Base-by-base conservation (phyloP, 2,888 invertebrate genomes). In the Pemphredon lugubris region DNA sequence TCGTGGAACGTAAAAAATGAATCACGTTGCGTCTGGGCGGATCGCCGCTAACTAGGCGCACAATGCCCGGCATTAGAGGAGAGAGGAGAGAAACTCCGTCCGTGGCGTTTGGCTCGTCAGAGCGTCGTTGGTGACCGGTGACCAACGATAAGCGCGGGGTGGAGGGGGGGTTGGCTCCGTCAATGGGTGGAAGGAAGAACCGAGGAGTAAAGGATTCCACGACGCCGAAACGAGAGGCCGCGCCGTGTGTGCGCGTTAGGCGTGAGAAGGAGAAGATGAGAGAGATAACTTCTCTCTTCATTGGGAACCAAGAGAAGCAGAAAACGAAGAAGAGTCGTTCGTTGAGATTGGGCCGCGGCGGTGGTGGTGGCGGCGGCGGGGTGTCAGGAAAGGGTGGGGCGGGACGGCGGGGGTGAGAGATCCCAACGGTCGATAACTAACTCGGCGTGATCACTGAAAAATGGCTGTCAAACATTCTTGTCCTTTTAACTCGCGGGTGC, bases 381-480 rank as follows among this genome's bases (percentile, higher is more conserved):
- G 80, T 74, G 73, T 76, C 68, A 71, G 73, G 67, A 44, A 61
- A 60, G 42, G 32, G 23, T 34, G 59, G 50, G 68, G 60, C 71
- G 67, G 48, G 60, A 60, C 37, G 32, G 23, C 37, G 59, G 50
- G 79, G 75, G 79, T 80, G 77, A 77, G 74, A 85, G 86, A 86
- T 86, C 81, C 75, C 75, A 68, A 75, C 81, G 76, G 82, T 86
- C 85, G 88, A 88, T 88, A 87, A 87, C 85, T 83, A 87, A 86
- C 86, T 83, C 83, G 82, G 84, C 82, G 85, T 86, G 88, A 88
- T 88, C 87, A 88, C 85, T 88, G 88, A 88, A 88, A 88, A 88
- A 88, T 88, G 86, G 87, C 87, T 88, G 88, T 88, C 88, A 88
- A 88, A 88, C 85, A 87, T 87, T 86, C 86, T 85, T 86, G 85